Conservation (phyloP, 2,888 invertebrate genomes). For the Steinernema carpocapsae region DNA sequence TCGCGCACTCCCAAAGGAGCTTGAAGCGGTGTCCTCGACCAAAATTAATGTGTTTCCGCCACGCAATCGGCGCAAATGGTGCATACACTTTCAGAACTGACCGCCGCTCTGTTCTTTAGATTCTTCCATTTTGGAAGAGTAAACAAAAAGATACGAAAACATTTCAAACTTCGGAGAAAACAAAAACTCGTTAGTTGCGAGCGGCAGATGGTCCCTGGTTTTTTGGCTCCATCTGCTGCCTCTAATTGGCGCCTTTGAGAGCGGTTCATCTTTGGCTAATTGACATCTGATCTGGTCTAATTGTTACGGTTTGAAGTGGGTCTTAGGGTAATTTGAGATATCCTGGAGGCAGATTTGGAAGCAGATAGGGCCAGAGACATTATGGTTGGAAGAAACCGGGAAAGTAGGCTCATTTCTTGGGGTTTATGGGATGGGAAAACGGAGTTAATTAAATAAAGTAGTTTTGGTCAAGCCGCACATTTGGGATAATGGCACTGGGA, state of each 20-base stretch:
- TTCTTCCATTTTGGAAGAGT: background rate
- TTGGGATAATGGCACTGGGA: no score
- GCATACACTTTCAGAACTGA: background rate
- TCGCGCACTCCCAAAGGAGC: background rate
- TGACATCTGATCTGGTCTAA: slow-evolving; percentile 24
- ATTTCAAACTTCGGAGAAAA: background rate
- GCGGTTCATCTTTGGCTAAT: background rate
- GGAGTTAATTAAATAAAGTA: background rate
- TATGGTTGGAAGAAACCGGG: background rate
- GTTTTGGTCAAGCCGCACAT: background rate
- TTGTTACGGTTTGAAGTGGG: background rate
- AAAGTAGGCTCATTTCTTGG: background rate
- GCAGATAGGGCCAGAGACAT: background rate
- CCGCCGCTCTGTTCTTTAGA: background rate
- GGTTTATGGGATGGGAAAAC: background rate
- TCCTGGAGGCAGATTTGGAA: background rate
- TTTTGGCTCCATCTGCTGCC: no score
- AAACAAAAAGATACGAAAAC: background rate
- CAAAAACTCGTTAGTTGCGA: background rate
- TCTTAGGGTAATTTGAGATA: no score
- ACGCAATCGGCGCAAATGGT: slow-evolving; percentile 5
- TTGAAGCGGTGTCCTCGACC: background rate
- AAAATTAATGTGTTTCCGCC: slow-evolving; percentile 24
- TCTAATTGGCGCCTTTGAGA: background rate
- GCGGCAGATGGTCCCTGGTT: background rate